phyloP scores from a whole-genome alignment of 2,797 vertebrate genomes.

The Catostomus latipinnis region DNA sequence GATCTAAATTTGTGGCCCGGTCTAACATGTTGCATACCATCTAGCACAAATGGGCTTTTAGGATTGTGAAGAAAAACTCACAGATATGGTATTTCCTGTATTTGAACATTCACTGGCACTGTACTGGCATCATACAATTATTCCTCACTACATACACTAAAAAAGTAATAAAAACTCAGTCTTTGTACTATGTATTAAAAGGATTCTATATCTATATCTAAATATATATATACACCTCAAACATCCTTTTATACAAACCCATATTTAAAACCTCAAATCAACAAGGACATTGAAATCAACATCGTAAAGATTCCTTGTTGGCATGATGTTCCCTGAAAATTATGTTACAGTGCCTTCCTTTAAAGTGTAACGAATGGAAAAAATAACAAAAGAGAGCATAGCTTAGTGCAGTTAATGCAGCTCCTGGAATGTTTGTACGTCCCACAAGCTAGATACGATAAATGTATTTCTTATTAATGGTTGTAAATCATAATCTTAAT shows the following conservation, averaged over 20 bases:
- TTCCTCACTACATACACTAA: not conserved
- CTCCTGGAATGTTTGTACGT: not conserved
- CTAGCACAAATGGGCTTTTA: not conserved
- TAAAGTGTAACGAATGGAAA: not conserved
- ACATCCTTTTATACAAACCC: no score
- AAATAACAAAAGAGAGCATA: not conserved
- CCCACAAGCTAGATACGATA: constrained; percentile 3
- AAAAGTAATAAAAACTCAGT: not conserved
- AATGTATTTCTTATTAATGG: not conserved
- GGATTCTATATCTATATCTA: no score
- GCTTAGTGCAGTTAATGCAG: not conserved
- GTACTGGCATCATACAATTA: not conserved
- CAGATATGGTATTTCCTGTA: not conserved
- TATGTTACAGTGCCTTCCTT: not conserved
- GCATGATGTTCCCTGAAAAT: not conserved
- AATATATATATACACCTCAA: no score
- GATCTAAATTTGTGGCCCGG: not conserved
- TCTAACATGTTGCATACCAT: not conserved
- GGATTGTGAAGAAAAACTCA: no score
- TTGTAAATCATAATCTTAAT: constrained; percentile 1
- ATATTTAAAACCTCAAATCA: not conserved
- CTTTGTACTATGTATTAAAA: not conserved
- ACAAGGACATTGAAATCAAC: not conserved
- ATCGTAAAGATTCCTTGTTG: not conserved
- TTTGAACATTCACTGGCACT: not conserved